Conservation (phyloP, 2,797 vertebrate genomes). For the Meriones psammophilus region DNA sequence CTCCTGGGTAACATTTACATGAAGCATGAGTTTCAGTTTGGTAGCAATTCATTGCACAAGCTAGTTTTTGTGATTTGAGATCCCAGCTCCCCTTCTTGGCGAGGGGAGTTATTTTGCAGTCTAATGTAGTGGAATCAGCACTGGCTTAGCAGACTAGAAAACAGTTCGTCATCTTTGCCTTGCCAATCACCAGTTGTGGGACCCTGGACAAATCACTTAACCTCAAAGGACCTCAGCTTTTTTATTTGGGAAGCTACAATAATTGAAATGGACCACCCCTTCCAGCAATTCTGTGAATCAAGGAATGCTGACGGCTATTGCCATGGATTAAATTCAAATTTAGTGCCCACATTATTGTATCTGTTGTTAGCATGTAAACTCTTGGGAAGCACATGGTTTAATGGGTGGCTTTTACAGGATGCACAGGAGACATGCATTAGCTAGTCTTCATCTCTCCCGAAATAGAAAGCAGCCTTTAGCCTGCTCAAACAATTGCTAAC, state of each 20-base stretch:
- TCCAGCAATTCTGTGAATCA: slow-evolving; percentile 49
- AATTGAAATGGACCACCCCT: slow-evolving; percentile 40
- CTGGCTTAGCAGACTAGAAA: neutral
- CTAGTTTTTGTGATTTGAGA: neutral
- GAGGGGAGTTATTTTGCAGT: neutral
- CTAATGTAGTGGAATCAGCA: neutral
- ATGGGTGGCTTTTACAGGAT: neutral
- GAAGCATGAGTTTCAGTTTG: slow-evolving; percentile 1
- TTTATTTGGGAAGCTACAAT: slow-evolving; percentile 47
- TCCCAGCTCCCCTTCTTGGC: neutral
- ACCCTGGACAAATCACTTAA: slow-evolving; percentile 51
- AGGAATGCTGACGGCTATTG: slow-evolving; percentile 44
- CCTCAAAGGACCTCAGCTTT: slow-evolving; percentile 10
- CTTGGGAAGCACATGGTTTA: neutral
- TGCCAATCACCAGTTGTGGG: neutral
- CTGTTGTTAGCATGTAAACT: slow-evolving; percentile 39
- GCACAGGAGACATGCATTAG: slow-evolving; percentile 41
- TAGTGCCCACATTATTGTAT: slow-evolving; percentile 29
- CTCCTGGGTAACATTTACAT: neutral
- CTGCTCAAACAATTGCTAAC: neutral
- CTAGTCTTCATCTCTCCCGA: slow-evolving; percentile 21
- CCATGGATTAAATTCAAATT: slow-evolving; percentile 50
- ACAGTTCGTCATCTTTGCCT: neutral
- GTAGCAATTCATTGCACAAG: slow-evolving; percentile 17
- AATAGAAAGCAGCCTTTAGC: neutral